These are phyloP conservation scores for Stenchaetothrips biformis DNA, from an alignment of 2,888 invertebrate genomes.

Conservation along the genomic window DNA sequence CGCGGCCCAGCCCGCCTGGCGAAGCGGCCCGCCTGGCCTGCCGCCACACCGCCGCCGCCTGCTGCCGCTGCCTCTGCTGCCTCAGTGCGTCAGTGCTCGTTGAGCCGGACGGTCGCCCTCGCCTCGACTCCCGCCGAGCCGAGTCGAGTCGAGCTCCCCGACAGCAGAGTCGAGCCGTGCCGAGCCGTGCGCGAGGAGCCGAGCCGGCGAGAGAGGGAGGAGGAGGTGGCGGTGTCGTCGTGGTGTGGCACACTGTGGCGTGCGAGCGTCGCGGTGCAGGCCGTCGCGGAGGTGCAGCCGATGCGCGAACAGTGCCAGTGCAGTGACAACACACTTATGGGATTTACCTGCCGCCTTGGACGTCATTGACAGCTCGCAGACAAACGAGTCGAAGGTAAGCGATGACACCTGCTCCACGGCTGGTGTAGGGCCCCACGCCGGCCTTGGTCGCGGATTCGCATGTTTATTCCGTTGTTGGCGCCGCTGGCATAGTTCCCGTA, in stretches of 20 bases:
- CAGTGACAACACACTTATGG: conserved; percentile 24
- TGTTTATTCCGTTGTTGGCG: too few relatives aligned
- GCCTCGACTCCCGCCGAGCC: conserved; percentile 8
- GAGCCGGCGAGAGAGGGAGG: not conserved
- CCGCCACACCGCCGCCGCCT: not conserved
- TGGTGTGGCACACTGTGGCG: not conserved
- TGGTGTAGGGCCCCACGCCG: not conserved
- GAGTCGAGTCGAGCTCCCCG: not conserved
- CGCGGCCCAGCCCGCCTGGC: not conserved
- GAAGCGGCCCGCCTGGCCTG: not conserved
- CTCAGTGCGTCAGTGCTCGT: conserved; percentile 22
- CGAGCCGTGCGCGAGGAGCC: not conserved
- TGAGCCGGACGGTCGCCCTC: conserved; percentile 19
- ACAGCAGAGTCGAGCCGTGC: not conserved
- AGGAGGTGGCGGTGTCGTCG: not conserved
- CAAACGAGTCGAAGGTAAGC: not conserved
- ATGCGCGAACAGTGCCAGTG: conserved; percentile 12
- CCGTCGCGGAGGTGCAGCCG: not conserved
- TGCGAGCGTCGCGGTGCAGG: not conserved
- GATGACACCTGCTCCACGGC: not conserved
- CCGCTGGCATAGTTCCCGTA: too few relatives aligned
- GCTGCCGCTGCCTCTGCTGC: not conserved
- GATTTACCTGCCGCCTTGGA: not conserved
- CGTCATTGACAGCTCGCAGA: not conserved
- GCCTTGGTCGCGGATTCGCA: too few relatives aligned